Evolutionary conservation across 1,140 invertebrate species (phyloP).

Genomic region (Eurosta solidaginis): DNA sequence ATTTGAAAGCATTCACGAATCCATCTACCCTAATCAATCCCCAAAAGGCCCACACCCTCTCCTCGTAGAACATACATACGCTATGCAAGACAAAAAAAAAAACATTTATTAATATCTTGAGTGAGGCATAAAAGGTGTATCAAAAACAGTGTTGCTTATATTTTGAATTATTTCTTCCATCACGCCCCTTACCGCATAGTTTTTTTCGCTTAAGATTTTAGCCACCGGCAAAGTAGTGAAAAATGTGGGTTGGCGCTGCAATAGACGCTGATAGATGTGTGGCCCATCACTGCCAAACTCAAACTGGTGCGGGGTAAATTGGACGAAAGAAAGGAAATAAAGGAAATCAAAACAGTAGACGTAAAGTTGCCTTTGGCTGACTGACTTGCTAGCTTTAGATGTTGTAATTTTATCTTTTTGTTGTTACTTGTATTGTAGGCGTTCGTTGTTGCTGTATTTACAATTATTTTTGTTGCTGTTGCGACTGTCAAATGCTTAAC

Average conservation of each 20-base stretch:
- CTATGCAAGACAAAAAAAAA: too few relatives aligned
- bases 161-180: too few relatives aligned
- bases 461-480: neutral
- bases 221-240: neutral
- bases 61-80: too few relatives aligned
- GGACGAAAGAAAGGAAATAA: neutral
- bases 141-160: too few relatives aligned
- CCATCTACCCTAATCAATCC: too few relatives aligned
- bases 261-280: conserved; percentile 21
- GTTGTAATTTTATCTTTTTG: neutral
- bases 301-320: neutral
- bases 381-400: neutral
- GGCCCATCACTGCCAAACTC: neutral
- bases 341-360: neutral
- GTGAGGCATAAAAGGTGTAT: too few relatives aligned
- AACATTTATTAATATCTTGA: too few relatives aligned
- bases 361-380: neutral
- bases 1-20: too few relatives aligned
- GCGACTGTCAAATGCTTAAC: conserved; percentile 9
- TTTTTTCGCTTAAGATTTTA: too few relatives aligned
- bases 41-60: too few relatives aligned
- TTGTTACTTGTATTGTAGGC: too few relatives aligned
- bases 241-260: conserved; percentile 18
- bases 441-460: neutral
- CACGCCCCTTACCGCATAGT: too few relatives aligned